These are phyloP conservation scores for Melanerpes aurifrons DNA, from an alignment of 2,113 vertebrate species.

Conservation along the genomic window DNA sequence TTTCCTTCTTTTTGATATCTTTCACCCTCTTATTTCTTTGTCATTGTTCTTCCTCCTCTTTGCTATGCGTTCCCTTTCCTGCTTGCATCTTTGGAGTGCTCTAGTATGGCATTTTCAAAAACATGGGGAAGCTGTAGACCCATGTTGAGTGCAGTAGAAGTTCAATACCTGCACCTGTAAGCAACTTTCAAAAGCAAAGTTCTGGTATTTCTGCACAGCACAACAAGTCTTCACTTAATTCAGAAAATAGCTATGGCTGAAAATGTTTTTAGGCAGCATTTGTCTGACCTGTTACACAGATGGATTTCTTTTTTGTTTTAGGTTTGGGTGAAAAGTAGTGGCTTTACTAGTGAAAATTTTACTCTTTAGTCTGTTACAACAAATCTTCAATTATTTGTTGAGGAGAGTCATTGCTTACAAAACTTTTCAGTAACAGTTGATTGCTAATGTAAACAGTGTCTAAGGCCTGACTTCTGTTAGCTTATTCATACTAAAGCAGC, in stretches of 20 bases:
- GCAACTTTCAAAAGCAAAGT: neutral
- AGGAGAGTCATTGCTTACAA: neutral
- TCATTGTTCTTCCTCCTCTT: neutral
- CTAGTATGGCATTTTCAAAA: neutral
- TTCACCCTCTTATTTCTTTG: neutral
- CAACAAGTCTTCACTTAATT: rapidly evolving
- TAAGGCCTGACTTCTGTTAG: neutral
- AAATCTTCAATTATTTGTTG: neutral
- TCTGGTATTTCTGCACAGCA: neutral
- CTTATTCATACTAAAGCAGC: neutral
- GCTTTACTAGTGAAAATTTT: neutral
- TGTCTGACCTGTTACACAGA: neutral
- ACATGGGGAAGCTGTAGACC: neutral
- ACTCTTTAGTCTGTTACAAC: neutral
- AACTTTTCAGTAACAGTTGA: neutral
- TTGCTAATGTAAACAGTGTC: neutral
- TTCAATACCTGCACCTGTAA: neutral
- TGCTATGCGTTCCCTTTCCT: neutral
- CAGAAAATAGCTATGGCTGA: neutral
- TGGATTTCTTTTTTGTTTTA: neutral
- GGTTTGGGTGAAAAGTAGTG: neutral
- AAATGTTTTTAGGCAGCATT: neutral
- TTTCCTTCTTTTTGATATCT: constrained; percentile 27
- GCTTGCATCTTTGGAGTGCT: neutral
- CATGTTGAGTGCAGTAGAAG: neutral